A percentile compares a stretch with the other conserved stretches of the same genome.
phyloP scores from a whole-genome alignment of 2,113 vertebrate species.

The Casuarius casuarius region DNA sequence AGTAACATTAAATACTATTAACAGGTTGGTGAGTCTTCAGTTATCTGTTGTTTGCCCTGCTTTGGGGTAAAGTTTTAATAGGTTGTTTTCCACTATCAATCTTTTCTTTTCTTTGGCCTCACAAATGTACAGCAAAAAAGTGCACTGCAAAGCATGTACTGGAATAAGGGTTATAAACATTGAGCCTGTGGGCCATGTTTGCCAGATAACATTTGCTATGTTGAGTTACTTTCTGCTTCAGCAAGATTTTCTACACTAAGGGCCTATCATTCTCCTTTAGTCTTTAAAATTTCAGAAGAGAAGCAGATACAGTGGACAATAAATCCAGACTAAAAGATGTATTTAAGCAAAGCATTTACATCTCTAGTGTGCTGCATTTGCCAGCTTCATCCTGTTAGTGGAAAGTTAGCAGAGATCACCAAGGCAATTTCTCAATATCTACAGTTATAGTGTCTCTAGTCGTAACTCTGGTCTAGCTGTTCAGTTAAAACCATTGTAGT shows the following conservation, averaged over 20 bases:
- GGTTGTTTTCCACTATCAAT: background rate
- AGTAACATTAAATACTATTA: background rate
- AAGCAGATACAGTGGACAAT: background rate
- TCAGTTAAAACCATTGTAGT: background rate
- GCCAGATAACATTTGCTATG: constrained; percentile 6
- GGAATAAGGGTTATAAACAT: constrained; percentile 31
- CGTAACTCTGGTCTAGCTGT: background rate
- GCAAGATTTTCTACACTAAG: background rate
- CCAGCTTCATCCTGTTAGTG: background rate
- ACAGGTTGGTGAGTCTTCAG: background rate
- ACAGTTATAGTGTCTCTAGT: background rate
- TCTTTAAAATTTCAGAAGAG: constrained; percentile 37
- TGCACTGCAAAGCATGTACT: background rate
- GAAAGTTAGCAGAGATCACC: background rate
- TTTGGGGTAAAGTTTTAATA: background rate
- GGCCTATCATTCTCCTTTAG: background rate
- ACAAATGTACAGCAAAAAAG: background rate
- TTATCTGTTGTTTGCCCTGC: background rate
- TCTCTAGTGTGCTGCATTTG: background rate
- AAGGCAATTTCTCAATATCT: background rate
- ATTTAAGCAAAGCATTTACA: constrained; percentile 26
- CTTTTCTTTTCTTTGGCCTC: background rate
- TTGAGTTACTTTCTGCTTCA: constrained; percentile 22
- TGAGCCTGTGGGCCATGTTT: constrained; percentile 4
- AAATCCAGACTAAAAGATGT: background rate